Conservation (phyloP, 2,797 vertebrate genomes). For the Malurus splendens region DNA sequence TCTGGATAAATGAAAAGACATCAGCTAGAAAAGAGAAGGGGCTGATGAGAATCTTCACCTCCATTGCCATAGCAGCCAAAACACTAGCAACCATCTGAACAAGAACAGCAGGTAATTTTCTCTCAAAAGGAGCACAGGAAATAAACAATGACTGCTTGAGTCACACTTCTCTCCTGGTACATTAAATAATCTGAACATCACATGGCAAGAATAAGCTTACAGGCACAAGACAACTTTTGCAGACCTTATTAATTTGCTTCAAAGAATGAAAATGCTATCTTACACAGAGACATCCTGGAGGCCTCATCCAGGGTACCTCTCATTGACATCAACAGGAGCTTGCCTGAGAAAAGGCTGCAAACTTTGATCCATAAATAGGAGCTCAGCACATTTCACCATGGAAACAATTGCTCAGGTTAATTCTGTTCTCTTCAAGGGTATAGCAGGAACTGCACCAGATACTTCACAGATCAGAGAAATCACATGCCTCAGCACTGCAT, state of each 20-base stretch:
- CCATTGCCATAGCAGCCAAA: neutral
- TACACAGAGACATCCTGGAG: neutral
- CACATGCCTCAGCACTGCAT: neutral
- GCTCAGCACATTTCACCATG: constrained; percentile 36
- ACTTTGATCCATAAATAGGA: neutral
- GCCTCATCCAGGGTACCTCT: neutral
- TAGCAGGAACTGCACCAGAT: neutral
- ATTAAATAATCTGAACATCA: neutral
- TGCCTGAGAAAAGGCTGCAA: neutral
- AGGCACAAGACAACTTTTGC: neutral
- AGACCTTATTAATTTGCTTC: neutral
- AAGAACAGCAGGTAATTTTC: neutral
- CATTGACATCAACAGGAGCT: neutral
- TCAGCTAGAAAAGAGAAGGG: neutral
- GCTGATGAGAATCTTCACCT: neutral
- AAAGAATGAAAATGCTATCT: neutral
- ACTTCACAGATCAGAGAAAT: neutral
- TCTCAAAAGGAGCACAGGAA: neutral
- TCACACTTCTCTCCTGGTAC: neutral
- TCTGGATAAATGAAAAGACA: neutral
- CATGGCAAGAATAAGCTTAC: neutral
- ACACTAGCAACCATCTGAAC: neutral
- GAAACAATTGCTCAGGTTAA: constrained; percentile 45
- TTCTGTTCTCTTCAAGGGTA: neutral
- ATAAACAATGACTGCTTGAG: neutral